A percentile compares a stretch with the other conserved stretches of the same genome.
These are phyloP conservation scores for Microvelia longipes DNA, from an alignment of 1,140 invertebrate genomes.

Conservation along the genomic window DNA sequence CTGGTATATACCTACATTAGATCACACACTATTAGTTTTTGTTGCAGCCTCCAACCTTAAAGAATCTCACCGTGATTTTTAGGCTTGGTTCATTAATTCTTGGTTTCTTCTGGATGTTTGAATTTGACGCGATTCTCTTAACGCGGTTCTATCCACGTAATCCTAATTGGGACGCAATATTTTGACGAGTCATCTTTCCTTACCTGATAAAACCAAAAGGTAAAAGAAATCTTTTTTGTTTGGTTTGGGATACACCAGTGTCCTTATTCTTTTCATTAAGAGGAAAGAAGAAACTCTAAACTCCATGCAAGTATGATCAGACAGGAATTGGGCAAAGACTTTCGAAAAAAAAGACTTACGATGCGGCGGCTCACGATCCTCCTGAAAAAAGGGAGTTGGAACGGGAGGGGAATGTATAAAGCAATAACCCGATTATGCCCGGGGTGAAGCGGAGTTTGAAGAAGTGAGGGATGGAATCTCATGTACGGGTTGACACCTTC, in stretches of 20 bases:
- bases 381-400: neutral
- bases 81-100: no score
- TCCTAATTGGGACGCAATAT: no score
- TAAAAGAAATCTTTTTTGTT: neutral
- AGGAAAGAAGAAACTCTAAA: neutral
- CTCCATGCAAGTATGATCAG: neutral
- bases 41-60: no score
- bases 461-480: neutral
- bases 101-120: no score
- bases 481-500: neutral
- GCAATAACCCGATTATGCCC: neutral
- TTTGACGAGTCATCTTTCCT: no score
- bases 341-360: neutral
- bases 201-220: no score
- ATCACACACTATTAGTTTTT: no score
- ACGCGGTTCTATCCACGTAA: no score
- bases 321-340: neutral
- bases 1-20: no score
- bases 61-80: no score
- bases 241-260: neutral
- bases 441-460: neutral
- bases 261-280: neutral
- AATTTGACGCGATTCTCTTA: no score
- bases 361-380: neutral
- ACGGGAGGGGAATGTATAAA: neutral